Evolutionary conservation across 2,113 vertebrate species (phyloP), one percentile per base, ranked within the genome.

Genomic region (Mola mola): DNA sequence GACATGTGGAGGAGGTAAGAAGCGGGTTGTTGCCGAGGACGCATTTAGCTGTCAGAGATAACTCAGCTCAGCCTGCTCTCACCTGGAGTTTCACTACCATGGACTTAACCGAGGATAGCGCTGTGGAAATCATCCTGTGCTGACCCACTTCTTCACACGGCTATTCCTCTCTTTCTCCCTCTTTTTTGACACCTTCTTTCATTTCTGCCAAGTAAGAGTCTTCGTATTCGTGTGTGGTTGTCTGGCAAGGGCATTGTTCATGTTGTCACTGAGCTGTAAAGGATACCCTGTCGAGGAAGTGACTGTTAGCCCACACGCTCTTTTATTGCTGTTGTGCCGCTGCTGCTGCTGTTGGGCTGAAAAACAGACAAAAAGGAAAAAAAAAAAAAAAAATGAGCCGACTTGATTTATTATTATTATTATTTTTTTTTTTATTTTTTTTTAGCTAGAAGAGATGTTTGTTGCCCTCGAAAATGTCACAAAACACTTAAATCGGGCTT

Each of bases 1-100:
- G 86, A 86, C 92, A 87, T 91, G 91, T 92, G 91, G 88, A 93
- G 89, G 90, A 86, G 87, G 88, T 83, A 75, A 88, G 73, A 82
- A 78, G 82, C 65, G 84, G 86, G 86, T 89, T 84, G 82, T 79
- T 55, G 59, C 70, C 47, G 80, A 81, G 75, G 81, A 81, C 75
- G 46, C 87, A 61, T 75, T 79, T 72, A 86, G 73, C 87, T 86
- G 87, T 82, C 75, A 80, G 81, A 85, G 77, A 89, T 75, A 86
- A 84, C 86, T 56, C 82, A 29, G 85, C 80, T 80, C 75, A 66
- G 50, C 55, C 78, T 76, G 46, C 77, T 72, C 62, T 66, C 58
- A 87, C 86, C 84, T 82, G 87, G 88, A 87, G 41, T 75, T 82
- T 82, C 73, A 47, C 42, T 60, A 72, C 64, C 82, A 93, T 92